Evolutionary conservation across 1,140 invertebrate species (phyloP), one percentile per base, ranked within the genome.

Genomic region (Hyles vespertilio): DNA sequence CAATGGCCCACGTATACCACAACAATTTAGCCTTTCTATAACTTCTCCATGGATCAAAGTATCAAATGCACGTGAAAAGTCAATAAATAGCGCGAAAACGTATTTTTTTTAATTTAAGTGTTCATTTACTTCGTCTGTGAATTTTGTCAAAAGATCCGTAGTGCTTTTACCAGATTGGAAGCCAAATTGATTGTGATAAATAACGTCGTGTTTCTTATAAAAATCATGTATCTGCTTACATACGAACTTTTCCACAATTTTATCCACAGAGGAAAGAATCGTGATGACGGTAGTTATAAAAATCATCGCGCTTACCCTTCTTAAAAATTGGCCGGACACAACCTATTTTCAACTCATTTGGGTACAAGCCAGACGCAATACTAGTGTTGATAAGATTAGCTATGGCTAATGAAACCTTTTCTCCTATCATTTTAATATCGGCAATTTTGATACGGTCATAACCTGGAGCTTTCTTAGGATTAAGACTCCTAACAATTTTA

Each of bases 211-310:
- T 34, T 69, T 59, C 9, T 56, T 62, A 65, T 58, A 72, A 56
- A 68, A 72, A 5, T 43, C 51, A 49, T 72, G 59, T 12, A 75
- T 72, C 62, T 72, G 67, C 9, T 68, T 33, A 51, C 67, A 47
- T 7, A 76, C 11, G 56, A 32, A 67, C 57, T 67, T 72, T 60
- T 73, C 73, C 5, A 68, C 68, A 12, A 73, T 70, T 63, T 77
- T 72, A 58, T 77, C 65, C 33, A 70, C 67, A 3, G 56, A 49
- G 0, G 72, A 72, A 2, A 74, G 52, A 7, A 70, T 36, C 7
- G 71, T 74, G 44, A 72, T 70, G 7, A 64, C 71, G 63, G 61
- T 74, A 74, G 36, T 77, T 76, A 5, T 6, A 33, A 12, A 52
- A 65, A 33, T 68, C 51, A 54, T 68, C 51, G 10, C 58, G 44